Evolutionary conservation across 2,797 vertebrate genomes (phyloP), one percentile per base, ranked within the genome.

Genomic region (Sarcophilus harrisii): DNA sequence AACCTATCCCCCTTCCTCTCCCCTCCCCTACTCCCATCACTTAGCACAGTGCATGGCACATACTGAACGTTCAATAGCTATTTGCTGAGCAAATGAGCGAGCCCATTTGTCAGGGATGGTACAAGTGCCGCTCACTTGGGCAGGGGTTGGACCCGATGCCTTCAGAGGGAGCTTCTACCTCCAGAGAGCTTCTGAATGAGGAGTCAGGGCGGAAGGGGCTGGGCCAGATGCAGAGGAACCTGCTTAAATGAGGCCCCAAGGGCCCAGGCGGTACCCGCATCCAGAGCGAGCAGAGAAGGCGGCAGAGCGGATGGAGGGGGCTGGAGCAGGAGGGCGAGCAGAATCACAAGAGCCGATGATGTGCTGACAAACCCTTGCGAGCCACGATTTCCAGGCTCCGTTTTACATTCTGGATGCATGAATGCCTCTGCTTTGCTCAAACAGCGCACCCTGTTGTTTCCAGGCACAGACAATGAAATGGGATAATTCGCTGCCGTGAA

Each of bases 281-380:
- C 49, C 30, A 57, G 18, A 8, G 2, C 1, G 52, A 6, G 11
- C n/a, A 18, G 29, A 55, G n/a, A 24, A 81, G 0, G 30, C 0
- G 38, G 29, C 10, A 27, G 54, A 24, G 0, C 0, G 55, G 66
- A 38, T 0, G 12, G 45, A 4, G 0, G 28, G n/a, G 57, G 27
- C 16, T 3, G 0, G 55, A 11, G 24, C 1, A 0, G 55, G 24
- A 9, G 10, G 54, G 57, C 28, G 2, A 0, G 32, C 58, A 57
- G n/a, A 57, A 54, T 16, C 30, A 29, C 5, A 12, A 12, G 3
- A 5, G 52, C 2, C 2, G 49, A 38, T 29, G 0, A 87, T 16
- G 21, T 16, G 3, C 2, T 0, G 1, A 58, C 93, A 21, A 58
- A 28, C 49, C 93, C 45, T 27, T 0, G 57, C 12, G 54, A 62